Evolutionary conservation across 2,888 invertebrate species (phyloP).

Genomic region (Euproctis similis): DNA sequence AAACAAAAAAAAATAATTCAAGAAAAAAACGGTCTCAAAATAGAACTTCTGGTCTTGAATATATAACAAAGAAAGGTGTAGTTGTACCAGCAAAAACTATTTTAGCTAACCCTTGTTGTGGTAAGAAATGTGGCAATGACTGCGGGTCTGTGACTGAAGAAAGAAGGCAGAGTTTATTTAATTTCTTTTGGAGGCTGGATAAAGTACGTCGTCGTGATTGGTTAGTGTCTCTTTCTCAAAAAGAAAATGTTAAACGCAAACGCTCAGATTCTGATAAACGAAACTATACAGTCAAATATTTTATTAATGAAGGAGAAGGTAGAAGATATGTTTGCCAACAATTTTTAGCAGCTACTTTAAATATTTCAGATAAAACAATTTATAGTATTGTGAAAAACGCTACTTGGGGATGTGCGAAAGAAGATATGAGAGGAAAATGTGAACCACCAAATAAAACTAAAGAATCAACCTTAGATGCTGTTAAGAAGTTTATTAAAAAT

Average conservation of each 20-base stretch:
- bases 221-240: not conserved
- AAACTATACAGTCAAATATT: not conserved
- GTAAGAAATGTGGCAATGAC: slow-evolving; percentile 1
- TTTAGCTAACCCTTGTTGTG: not conserved
- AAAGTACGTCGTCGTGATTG: not conserved
- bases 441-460: slow-evolving; percentile 3
- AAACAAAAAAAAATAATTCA: not conserved
- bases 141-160: not conserved
- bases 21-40: not conserved
- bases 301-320: slow-evolving; percentile 1
- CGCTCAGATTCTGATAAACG: not conserved
- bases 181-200: not conserved
- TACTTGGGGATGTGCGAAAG: not conserved
- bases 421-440: not conserved
- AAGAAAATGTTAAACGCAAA: not conserved
- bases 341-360: slow-evolving; percentile 2
- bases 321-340: slow-evolving; percentile 1
- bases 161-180: not conserved
- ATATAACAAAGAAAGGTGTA: not conserved
- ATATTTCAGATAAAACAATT: not conserved
- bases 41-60: not conserved
- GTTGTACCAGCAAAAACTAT: not conserved
- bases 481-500: slow-evolving; percentile 1
- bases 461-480: not conserved
- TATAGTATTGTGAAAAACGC: slow-evolving; percentile 2